A percentile compares a stretch with the other conserved stretches of the same genome.
phyloP scores from a whole-genome alignment of 2,797 vertebrate species.

The Eidolon dupreanum region DNA sequence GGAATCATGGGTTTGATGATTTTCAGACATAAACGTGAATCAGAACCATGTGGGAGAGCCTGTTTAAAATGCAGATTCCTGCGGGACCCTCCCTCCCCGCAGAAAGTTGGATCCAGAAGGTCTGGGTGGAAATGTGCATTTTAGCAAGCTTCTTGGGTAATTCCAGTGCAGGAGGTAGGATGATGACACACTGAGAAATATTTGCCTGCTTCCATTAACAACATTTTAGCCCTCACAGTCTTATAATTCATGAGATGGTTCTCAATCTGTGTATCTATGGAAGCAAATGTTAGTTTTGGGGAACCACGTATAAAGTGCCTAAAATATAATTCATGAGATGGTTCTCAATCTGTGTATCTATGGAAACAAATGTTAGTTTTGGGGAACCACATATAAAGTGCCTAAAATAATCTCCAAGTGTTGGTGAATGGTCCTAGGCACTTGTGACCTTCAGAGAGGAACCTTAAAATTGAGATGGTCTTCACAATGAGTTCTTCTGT shows the following conservation, averaged over 20 bases:
- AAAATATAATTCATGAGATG: not conserved
- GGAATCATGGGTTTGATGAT: not conserved
- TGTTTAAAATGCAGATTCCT: not conserved
- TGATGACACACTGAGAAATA: not conserved
- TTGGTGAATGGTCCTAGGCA: not conserved
- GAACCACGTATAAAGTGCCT: not conserved
- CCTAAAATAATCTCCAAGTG: not conserved
- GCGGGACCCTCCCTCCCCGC: rapidly evolving
- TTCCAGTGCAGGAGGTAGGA: not conserved
- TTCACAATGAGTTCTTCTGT: not conserved
- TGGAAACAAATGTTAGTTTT: not conserved
- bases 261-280: not conserved
- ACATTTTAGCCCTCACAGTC: not conserved
- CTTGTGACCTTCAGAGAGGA: not conserved
- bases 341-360: not conserved
- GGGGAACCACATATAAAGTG: not conserved
- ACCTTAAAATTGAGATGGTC: not conserved
- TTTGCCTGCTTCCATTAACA: not conserved
- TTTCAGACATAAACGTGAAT: not conserved
- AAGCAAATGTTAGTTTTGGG: not conserved
- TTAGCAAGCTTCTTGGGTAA: not conserved
- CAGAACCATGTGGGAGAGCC: not conserved
- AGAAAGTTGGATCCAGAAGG: not conserved
- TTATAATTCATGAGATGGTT: not conserved
- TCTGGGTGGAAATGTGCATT: not conserved